phyloP scores from a whole-genome alignment of 2,797 vertebrate species.

The Pteropus rufus region DNA sequence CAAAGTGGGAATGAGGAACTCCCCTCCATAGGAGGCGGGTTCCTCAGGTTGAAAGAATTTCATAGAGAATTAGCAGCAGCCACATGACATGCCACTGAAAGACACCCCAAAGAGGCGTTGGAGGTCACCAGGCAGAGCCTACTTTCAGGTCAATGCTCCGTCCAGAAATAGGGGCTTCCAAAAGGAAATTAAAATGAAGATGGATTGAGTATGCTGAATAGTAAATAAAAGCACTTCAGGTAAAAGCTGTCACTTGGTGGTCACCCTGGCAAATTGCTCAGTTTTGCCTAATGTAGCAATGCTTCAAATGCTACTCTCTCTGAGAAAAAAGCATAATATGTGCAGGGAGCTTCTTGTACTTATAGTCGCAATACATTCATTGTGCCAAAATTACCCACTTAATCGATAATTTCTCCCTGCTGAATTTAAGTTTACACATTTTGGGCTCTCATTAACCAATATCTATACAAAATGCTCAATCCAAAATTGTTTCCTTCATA shows the following conservation, averaged over 20 bases:
- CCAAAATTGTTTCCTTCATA: neutral
- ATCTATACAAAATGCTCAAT: neutral
- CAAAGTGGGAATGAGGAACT: neutral
- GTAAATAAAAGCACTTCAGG: neutral
- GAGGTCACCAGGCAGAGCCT: neutral
- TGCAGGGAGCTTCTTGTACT: neutral
- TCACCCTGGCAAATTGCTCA: neutral
- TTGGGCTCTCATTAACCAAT: neutral
- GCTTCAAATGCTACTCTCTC: neutral
- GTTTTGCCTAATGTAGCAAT: neutral
- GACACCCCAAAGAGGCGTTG: neutral
- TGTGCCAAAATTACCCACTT: neutral
- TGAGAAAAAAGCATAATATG: neutral
- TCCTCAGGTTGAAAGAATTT: neutral
- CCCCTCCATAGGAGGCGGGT: too few species aligned
- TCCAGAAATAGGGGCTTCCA: neutral
- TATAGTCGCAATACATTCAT: too few species aligned
- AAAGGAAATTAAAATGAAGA: neutral
- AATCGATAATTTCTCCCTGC: neutral
- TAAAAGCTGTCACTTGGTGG: neutral
- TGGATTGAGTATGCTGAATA: neutral
- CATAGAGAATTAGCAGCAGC: neutral
- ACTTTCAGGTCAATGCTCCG: rapidly evolving
- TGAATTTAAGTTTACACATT: neutral
- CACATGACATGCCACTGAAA: neutral